Evolutionary conservation across 1,140 invertebrate genomes (phyloP).

Genomic region (Rhizoglyphus robini): DNA sequence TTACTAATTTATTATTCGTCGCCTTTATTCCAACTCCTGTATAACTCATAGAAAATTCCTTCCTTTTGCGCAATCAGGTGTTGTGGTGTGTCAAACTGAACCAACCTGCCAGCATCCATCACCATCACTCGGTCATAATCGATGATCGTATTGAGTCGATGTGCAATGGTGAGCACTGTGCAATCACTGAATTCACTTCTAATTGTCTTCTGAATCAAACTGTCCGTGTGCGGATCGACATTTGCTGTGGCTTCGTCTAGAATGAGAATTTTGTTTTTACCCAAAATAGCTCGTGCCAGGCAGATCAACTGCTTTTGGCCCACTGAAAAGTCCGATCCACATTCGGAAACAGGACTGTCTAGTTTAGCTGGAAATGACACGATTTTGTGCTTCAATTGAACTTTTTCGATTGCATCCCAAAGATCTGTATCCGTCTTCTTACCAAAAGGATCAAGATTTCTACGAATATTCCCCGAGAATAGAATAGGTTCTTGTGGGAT

Average conservation of each 20-base stretch:
- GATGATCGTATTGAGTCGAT: slow-evolving; percentile 63
- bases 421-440: slow-evolving; percentile 47
- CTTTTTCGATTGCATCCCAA: slow-evolving; percentile 56
- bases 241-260: slow-evolving; percentile 36
- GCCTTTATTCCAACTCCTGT: neutral
- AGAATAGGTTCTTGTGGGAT: slow-evolving; percentile 53
- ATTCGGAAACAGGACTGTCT: slow-evolving; percentile 45
- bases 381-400: slow-evolving; percentile 54
- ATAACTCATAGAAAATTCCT: neutral
- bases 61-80: slow-evolving; percentile 27
- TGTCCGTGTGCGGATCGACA: slow-evolving; percentile 42
- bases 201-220: slow-evolving; percentile 57
- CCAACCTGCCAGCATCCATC: slow-evolving; percentile 47
- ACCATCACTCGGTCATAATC: slow-evolving; percentile 58
- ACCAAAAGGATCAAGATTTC: slow-evolving; percentile 75
- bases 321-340: slow-evolving; percentile 30
- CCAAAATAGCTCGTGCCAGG: slow-evolving; percentile 33
- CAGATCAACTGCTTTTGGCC: slow-evolving; percentile 36
- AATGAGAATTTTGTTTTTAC: slow-evolving; percentile 32
- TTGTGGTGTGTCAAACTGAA: slow-evolving; percentile 33
- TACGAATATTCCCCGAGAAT: slow-evolving; percentile 59
- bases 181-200: slow-evolving; percentile 52
- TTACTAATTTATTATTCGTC: no score
- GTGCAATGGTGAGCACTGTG: slow-evolving; percentile 66
- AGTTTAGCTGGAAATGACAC: slow-evolving; percentile 40